Evolutionary conservation across 2,113 vertebrate genomes (phyloP).

Genomic region (Plotosus lineatus): DNA sequence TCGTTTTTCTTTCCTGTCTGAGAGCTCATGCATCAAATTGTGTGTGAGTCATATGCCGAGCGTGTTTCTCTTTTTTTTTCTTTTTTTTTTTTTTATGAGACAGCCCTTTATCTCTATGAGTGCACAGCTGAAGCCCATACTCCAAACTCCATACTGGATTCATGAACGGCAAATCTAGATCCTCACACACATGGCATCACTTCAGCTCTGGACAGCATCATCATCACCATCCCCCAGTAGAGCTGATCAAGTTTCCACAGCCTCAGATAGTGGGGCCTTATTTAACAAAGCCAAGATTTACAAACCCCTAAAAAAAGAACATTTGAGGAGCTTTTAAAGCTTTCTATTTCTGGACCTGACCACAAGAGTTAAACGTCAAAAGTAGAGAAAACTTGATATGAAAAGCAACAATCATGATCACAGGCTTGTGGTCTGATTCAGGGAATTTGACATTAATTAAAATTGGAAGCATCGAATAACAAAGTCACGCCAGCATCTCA

Average conservation of each 20-base stretch:
- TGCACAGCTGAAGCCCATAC: slow-evolving; percentile 56
- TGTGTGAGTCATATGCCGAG: background rate
- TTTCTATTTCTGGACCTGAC: slow-evolving; percentile 44
- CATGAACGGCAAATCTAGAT: slow-evolving; percentile 28
- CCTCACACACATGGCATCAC: slow-evolving; percentile 22
- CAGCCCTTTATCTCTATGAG: slow-evolving; percentile 41
- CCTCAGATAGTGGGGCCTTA: slow-evolving; percentile 48
- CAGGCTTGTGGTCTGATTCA: slow-evolving; percentile 16
- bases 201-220: slow-evolving; percentile 49
- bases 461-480: background rate
- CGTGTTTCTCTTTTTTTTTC: slow-evolving; percentile 15
- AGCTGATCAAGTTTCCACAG: slow-evolving; percentile 58
- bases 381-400: slow-evolving; percentile 33
- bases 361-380: slow-evolving; percentile 34
- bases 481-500: background rate
- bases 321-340: slow-evolving; percentile 33
- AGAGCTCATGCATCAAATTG: background rate
- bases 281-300: slow-evolving; percentile 55
- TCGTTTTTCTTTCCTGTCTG: background rate
- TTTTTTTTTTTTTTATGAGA: slow-evolving; percentile 2
- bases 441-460: background rate
- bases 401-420: slow-evolving; percentile 23
- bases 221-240: slow-evolving; percentile 42
- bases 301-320: slow-evolving; percentile 49
- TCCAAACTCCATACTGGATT: slow-evolving; percentile 38